Evolutionary conservation across 2,797 vertebrate genomes (phyloP).

Genomic region (Austrolebias charrua): DNA sequence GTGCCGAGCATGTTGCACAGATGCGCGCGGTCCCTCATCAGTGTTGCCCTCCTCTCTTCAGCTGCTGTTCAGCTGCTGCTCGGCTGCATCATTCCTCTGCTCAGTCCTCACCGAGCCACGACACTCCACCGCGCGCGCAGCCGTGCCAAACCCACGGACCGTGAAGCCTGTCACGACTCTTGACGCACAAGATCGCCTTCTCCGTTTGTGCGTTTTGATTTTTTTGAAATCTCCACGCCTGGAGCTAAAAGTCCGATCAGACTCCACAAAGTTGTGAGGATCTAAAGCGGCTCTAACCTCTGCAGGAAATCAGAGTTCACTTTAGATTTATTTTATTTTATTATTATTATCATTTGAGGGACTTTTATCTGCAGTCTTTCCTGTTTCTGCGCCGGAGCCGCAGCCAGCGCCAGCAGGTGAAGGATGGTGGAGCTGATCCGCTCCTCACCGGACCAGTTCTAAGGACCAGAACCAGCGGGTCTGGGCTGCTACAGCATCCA

Average conservation of each 20-base stretch:
- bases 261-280: conserved; percentile 52
- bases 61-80: conserved; percentile 50
- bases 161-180: conserved; percentile 48
- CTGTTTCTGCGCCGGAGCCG: conserved; percentile 13
- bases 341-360: background rate
- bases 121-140: conserved; percentile 14
- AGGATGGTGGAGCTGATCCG: conserved; percentile 49
- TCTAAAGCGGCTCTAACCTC: conserved; percentile 9
- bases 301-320: conserved; percentile 21
- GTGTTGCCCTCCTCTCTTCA: conserved; percentile 42
- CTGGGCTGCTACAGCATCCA: conserved; percentile 30
- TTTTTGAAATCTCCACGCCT: background rate
- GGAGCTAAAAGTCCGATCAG: conserved; percentile 29
- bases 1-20: conserved; percentile 74
- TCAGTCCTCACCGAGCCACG: conserved; percentile 19
- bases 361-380: conserved; percentile 25
- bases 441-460: conserved; percentile 50
- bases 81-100: conserved; percentile 44
- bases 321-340: conserved; percentile 11
- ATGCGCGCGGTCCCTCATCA: conserved; percentile 62
- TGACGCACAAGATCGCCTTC: conserved; percentile 22
- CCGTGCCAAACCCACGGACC: conserved; percentile 22
- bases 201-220: background rate
- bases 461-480: conserved; percentile 42
- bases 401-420: conserved; percentile 28